phyloP scores from a whole-genome alignment of 2,113 vertebrate genomes.

The Psephotus haematonotus region DNA sequence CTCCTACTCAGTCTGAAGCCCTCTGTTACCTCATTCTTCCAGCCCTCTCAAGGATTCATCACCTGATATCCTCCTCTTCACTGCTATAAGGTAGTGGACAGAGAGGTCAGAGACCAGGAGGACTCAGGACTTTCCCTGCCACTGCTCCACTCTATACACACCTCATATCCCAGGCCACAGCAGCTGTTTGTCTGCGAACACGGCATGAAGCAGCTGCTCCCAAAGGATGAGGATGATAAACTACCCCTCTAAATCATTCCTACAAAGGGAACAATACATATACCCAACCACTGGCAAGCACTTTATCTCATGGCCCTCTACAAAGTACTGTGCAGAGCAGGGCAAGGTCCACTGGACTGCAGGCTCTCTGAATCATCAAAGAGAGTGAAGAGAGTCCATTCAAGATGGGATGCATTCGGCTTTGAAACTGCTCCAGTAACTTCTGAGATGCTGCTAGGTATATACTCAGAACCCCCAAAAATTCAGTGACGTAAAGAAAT shows the following conservation, averaged over 20 bases:
- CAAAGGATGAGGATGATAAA: not conserved
- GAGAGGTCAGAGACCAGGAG: not conserved
- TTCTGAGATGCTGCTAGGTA: not conserved
- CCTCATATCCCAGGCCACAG: not conserved
- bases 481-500: not conserved
- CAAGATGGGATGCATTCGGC: not conserved
- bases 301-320: not conserved
- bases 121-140: no score
- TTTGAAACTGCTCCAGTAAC: not conserved
- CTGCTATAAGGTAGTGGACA: fast-evolving
- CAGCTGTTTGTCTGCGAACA: not conserved
- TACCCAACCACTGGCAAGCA: fast-evolving
- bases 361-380: not conserved
- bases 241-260: not conserved
- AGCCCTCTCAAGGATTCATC: not conserved
- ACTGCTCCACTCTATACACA: not conserved
- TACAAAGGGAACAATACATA: not conserved
- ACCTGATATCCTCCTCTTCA: not conserved
- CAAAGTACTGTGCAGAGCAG: not conserved
- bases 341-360: not conserved
- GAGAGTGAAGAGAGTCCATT: not conserved
- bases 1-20: not conserved
- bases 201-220: not conserved
- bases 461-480: not conserved
- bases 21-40: not conserved